Base-by-base conservation (phyloP, 2,113 vertebrate genomes). In the Gallinago jamesoni region DNA sequence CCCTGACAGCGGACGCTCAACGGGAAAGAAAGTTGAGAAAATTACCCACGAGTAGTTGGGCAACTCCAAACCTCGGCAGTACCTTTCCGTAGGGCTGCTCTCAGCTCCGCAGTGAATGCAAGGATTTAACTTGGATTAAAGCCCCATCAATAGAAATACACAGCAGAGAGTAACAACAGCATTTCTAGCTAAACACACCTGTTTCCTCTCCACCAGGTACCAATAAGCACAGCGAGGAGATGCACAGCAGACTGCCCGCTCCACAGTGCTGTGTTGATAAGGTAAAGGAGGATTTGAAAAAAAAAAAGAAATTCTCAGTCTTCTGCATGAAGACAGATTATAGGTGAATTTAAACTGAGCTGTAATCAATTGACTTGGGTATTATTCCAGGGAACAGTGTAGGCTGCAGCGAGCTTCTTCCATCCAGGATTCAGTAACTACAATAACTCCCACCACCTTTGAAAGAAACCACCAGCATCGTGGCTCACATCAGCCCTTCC, bases 21-120 rank as follows among this genome's bases (percentile, higher is more conserved):
- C 82, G 87, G 75, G 83, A 89, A 94, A 76, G 70, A 69, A 89
- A 92, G 87, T 4, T 73, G 87, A 94, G 84, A 92, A 94, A 95
- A 91, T 70, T 78, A 90, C 81, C 57, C 85, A 60, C 67, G 43
- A 48, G 89, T 48, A 73, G 83, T 67, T 70, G n/a, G 35, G 67
- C 45, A 95, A 82, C 67, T 87, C 60, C 37, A 43, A 69, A 62
- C 22, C 67, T 19, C 23, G 78, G 80, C 33, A 52, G 28, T 23
- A 50, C 39, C 78, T 89, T 82, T 66, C 87, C 31, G 22, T 11
- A 66, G 69, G 50, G 73, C 28, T 87, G 52, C 33, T 55, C 78
- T 85, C 79, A 57, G 63, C 28, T 92, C 48, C 78, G 75, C 50
- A 56, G 28, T 63, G 53, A 90, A 81, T 48, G 69, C 37, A 69